These are phyloP conservation scores for Rhizoglyphus robini DNA, from an alignment of 1,140 invertebrate genomes.

Conservation along the genomic window DNA sequence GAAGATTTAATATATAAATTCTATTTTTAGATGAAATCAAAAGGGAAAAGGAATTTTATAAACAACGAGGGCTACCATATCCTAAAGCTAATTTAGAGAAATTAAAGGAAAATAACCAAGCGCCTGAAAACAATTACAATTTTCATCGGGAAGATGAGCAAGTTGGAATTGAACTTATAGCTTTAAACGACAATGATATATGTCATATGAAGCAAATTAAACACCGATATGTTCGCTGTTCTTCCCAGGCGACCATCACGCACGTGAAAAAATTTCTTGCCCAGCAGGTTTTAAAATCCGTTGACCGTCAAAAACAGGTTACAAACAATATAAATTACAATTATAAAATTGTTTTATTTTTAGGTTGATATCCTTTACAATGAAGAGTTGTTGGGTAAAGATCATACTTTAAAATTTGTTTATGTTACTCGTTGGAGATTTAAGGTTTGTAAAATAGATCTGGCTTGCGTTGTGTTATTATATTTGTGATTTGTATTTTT, in stretches of 20 bases:
- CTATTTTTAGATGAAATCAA: slow-evolving; percentile 28
- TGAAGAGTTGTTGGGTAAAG: slow-evolving; percentile 92
- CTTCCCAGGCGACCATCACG: slow-evolving; percentile 86
- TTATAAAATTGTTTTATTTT: slow-evolving; percentile 26
- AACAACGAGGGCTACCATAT: slow-evolving; percentile 27
- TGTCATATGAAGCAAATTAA: slow-evolving; percentile 72
- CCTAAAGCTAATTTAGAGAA: slow-evolving; percentile 24
- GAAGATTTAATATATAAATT: not conserved
- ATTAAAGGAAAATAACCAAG: slow-evolving; percentile 17
- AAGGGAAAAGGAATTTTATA: slow-evolving; percentile 29
- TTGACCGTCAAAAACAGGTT: slow-evolving; percentile 90
- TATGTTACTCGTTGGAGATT: slow-evolving; percentile 94
- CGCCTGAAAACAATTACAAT: slow-evolving; percentile 51
- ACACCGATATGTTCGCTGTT: slow-evolving; percentile 77
- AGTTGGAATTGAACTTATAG: slow-evolving; percentile 79
- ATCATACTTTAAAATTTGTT: slow-evolving; percentile 97
- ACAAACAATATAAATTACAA: slow-evolving; percentile 34
- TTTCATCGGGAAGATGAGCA: slow-evolving; percentile 91
- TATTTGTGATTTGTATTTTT: slow-evolving; percentile 7
- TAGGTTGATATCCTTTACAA: slow-evolving; percentile 97
- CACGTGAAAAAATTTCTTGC: slow-evolving; percentile 96
- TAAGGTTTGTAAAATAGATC: slow-evolving; percentile 41
- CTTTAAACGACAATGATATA: no score
- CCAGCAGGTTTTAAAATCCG: slow-evolving; percentile 76
- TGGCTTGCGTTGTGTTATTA: slow-evolving; percentile 2